phyloP scores from a whole-genome alignment of 2,797 vertebrate genomes.

The Rhyacichthys aspro region DNA sequence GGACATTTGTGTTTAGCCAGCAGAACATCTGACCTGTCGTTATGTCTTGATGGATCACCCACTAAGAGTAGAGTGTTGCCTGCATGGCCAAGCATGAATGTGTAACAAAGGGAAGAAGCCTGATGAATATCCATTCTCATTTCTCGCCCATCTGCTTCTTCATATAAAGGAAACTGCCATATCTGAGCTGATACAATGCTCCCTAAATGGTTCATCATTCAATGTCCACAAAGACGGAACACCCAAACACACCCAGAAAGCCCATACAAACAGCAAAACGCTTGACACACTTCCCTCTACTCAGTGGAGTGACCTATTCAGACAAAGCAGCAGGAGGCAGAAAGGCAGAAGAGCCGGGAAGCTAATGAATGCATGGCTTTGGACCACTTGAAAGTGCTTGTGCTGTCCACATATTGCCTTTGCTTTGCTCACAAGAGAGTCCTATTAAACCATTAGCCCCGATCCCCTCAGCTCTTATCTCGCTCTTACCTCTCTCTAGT shows the following conservation, averaged over 20 bases:
- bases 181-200: constrained; percentile 61
- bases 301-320: constrained; percentile 69
- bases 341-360: constrained; percentile 54
- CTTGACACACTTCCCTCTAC: constrained; percentile 73
- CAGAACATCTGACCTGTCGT: constrained; percentile 74
- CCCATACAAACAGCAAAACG: constrained; percentile 53
- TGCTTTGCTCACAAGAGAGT: constrained; percentile 58
- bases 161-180: constrained; percentile 62
- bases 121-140: constrained; percentile 75
- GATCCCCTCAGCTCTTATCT: constrained; percentile 30
- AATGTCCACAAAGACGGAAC: constrained; percentile 62
- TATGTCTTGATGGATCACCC: constrained; percentile 78
- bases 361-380: constrained; percentile 64
- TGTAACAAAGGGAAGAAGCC: constrained; percentile 71
- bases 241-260: constrained; percentile 64
- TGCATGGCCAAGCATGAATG: constrained; percentile 61
- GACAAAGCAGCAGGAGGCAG: constrained; percentile 66
- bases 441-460: constrained; percentile 71
- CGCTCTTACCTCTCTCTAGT: constrained; percentile 30
- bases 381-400: constrained; percentile 57
- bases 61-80: constrained; percentile 49
- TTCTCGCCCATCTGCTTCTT: constrained; percentile 75
- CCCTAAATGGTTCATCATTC: constrained; percentile 72
- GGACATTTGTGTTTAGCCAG: constrained; percentile 66
- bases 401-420: constrained; percentile 52